Conservation (phyloP, 2,888 invertebrate genomes). For the Petrolisthes cinctipes region DNA sequence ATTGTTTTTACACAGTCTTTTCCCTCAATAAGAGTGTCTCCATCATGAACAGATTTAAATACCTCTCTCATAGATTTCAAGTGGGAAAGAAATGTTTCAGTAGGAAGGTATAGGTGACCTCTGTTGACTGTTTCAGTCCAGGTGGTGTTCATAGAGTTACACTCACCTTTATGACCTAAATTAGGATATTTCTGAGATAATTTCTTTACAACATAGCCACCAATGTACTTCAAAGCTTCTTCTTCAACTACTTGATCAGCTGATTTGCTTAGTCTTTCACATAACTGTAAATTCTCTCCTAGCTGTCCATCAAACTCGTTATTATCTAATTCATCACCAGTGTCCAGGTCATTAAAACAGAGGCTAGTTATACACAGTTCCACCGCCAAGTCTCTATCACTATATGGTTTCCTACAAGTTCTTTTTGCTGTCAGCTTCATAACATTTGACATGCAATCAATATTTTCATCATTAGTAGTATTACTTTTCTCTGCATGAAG, state of each 20-base stretch:
- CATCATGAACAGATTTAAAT: slow-evolving; percentile 3
- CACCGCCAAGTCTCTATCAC: too few species aligned
- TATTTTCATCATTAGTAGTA: too few species aligned
- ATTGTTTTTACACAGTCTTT: neutral
- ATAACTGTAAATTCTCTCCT: neutral
- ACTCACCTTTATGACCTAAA: neutral
- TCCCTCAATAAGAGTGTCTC: neutral
- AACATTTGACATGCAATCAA: too few species aligned
- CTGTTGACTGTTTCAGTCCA: too few species aligned
- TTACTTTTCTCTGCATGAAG: too few species aligned
- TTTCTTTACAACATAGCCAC: neutral
- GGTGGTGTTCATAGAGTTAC: too few species aligned
- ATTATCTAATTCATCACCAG: neutral
- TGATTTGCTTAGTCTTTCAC: slow-evolving; percentile 1
- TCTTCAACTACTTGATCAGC: neutral
- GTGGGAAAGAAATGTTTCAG: neutral
- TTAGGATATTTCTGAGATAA: neutral
- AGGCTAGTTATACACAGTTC: too few species aligned
- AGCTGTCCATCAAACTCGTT: neutral
- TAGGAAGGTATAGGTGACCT: neutral
- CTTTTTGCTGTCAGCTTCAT: too few species aligned
- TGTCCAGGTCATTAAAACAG: neutral
- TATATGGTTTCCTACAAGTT: too few species aligned
- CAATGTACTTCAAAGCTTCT: too few species aligned
- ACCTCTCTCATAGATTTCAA: neutral